phyloP scores from a whole-genome alignment of 2,797 vertebrate genomes.

The Halcyon badia region DNA sequence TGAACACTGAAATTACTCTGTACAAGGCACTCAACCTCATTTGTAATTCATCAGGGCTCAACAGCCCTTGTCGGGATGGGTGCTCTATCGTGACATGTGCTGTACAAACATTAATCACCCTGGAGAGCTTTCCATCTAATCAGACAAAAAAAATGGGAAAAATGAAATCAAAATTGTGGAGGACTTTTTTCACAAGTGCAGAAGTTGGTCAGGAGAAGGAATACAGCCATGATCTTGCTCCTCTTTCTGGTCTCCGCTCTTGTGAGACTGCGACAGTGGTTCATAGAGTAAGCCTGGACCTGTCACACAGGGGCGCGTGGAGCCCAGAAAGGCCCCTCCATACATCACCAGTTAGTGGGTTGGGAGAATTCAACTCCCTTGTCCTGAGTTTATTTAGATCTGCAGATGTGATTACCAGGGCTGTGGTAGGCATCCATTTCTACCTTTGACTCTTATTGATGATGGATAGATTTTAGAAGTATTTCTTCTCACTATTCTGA shows the following conservation, averaged over 20 bases:
- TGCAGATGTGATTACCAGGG: not conserved
- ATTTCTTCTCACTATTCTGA: not conserved
- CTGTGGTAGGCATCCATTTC: not conserved
- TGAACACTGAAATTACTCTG: not conserved
- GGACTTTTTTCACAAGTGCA: not conserved
- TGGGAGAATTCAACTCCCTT: not conserved
- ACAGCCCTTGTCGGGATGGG: not conserved
- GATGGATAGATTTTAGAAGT: not conserved
- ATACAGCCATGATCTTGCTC: rapidly evolving
- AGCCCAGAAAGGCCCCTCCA: not conserved
- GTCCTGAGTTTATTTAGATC: not conserved
- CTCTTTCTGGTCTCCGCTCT: not conserved
- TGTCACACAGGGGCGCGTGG: rapidly evolving
- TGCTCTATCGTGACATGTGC: not conserved
- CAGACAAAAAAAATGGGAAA: not conserved
- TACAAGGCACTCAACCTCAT: not conserved
- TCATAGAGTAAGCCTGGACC: not conserved
- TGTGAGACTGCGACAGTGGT: not conserved
- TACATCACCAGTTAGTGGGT: not conserved
- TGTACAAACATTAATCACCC: not conserved
- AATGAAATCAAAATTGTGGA: not conserved
- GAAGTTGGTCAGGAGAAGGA: not conserved
- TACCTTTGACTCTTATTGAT: not conserved
- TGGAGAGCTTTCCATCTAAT: not conserved
- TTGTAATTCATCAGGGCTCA: not conserved